Conservation (phyloP, 2,888 invertebrate species). For the Agapetus fuscipes region DNA sequence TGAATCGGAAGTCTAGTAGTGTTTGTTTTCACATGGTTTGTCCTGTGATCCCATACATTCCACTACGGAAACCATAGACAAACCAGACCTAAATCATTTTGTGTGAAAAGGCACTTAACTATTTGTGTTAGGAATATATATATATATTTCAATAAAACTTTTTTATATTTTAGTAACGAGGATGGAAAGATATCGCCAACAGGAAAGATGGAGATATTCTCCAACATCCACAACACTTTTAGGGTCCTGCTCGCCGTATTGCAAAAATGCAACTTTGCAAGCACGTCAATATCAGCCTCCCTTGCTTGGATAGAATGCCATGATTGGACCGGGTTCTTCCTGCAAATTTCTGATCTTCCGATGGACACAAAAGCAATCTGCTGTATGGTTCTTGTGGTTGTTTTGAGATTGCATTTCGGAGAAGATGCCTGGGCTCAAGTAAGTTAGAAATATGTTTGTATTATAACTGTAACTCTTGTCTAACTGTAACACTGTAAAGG, state of each 20-base stretch:
- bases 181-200: conserved; percentile 20
- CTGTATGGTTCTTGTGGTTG: conserved; percentile 37
- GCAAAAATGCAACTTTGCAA: conserved; percentile 28
- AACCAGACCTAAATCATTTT: too few species aligned
- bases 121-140: too few species aligned
- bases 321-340: conserved; percentile 9
- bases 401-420: conserved; percentile 27
- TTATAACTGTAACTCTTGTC: too few species aligned
- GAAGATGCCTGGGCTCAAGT: conserved; percentile 18
- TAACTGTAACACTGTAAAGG: too few species aligned
- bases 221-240: conserved; percentile 33
- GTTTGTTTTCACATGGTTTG: too few species aligned
- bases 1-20: too few species aligned
- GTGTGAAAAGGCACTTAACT: too few species aligned
- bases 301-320: conserved; percentile 22
- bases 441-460: too few species aligned
- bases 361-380: conserved; percentile 47
- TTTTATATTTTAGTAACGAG: conserved; percentile 9
- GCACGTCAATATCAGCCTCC: conserved; percentile 13
- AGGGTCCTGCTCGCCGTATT: conserved; percentile 32
- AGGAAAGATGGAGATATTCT: conserved; percentile 18
- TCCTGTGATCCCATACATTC: too few species aligned
- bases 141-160: too few species aligned
- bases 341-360: conserved; percentile 33
- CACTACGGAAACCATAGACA: too few species aligned